A percentile compares a stretch with the other conserved stretches of the same genome.
These are phyloP conservation scores for Aplochiton taeniatus DNA, from an alignment of 2,797 vertebrate genomes.

Conservation along the genomic window DNA sequence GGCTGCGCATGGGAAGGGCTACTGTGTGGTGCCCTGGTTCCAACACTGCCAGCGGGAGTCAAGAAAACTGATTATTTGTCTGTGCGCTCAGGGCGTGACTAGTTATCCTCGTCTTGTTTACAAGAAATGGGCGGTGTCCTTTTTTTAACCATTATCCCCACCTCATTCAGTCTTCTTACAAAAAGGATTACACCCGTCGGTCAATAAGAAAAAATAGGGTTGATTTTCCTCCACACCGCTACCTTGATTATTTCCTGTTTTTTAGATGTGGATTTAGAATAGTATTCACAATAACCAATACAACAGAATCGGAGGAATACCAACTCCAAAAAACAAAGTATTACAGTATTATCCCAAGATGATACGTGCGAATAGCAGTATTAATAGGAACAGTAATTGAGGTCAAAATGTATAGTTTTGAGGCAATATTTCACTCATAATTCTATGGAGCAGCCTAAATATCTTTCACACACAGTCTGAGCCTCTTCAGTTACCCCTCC, in stretches of 20 bases:
- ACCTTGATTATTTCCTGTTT: slow-evolving; percentile 34
- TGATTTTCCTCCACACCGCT: slow-evolving; percentile 41
- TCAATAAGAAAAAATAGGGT: slow-evolving; percentile 26
- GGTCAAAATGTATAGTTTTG: slow-evolving; percentile 42
- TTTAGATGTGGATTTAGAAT: slow-evolving; percentile 14
- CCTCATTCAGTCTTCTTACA: slow-evolving; percentile 57
- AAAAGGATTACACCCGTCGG: slow-evolving; percentile 55
- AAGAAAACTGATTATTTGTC: slow-evolving; percentile 61
- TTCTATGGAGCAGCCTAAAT: slow-evolving; percentile 33
- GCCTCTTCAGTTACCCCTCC: slow-evolving; percentile 56
- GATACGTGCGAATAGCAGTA: background rate
- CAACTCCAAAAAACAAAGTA: too few relatives aligned
- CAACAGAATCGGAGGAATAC: too few relatives aligned
- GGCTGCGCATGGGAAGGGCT: background rate
- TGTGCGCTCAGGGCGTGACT: slow-evolving; percentile 63
- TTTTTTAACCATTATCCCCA: slow-evolving; percentile 48
- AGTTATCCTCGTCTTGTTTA: slow-evolving; percentile 57
- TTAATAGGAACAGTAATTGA: slow-evolving; percentile 14
- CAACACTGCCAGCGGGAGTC: slow-evolving; percentile 31
- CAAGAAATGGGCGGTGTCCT: slow-evolving; percentile 59
- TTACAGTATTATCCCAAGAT: too few relatives aligned
- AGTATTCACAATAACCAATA: background rate
- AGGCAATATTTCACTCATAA: slow-evolving; percentile 36
- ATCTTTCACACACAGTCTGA: slow-evolving; percentile 56
- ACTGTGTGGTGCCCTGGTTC: slow-evolving; percentile 45